A percentile compares a stretch with the other conserved stretches of the same genome.
Conservation (phyloP, 2,888 invertebrate species). For the Imbricaverruca yamaguchii region DNA sequence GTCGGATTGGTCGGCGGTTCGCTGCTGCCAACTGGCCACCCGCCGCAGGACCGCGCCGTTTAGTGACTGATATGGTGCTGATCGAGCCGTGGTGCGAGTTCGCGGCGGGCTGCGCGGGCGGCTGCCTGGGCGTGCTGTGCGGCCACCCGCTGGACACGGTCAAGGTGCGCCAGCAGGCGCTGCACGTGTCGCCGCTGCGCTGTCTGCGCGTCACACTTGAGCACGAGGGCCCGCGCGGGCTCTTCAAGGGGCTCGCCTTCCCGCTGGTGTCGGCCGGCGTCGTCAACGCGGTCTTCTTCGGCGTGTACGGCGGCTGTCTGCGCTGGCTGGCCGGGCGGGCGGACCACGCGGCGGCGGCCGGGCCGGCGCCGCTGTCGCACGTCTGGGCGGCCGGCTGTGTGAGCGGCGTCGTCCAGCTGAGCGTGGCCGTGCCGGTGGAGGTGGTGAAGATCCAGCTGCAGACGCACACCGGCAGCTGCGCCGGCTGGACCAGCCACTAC, state of each 20-base stretch:
- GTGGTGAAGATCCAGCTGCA: slow-evolving; percentile 59
- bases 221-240: slow-evolving; percentile 43
- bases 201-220: slow-evolving; percentile 25
- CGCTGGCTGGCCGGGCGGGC: slow-evolving; percentile 25
- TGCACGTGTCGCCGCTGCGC: slow-evolving; percentile 34
- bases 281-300: slow-evolving; percentile 59
- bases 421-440: slow-evolving; percentile 58
- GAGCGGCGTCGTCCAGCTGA: slow-evolving; percentile 52
- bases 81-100: slow-evolving; percentile 10
- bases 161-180: slow-evolving; percentile 57
- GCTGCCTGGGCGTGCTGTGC: slow-evolving; percentile 48
- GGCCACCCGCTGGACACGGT: slow-evolving; percentile 65
- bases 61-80: neutral
- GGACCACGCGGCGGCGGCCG: slow-evolving; percentile 17
- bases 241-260: slow-evolving; percentile 60
- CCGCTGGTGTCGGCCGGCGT: slow-evolving; percentile 58
- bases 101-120: slow-evolving; percentile 12
- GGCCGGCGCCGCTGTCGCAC: slow-evolving; percentile 34
- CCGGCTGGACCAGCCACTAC: neutral
- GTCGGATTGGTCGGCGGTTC: no score
- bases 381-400: slow-evolving; percentile 53
- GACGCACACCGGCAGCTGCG: slow-evolving; percentile 41
- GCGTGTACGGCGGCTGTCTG: slow-evolving; percentile 51
- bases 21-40: no score
- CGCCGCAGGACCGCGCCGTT: neutral